Conservation (phyloP, 2,113 vertebrate species). For the Bubo bubo region DNA sequence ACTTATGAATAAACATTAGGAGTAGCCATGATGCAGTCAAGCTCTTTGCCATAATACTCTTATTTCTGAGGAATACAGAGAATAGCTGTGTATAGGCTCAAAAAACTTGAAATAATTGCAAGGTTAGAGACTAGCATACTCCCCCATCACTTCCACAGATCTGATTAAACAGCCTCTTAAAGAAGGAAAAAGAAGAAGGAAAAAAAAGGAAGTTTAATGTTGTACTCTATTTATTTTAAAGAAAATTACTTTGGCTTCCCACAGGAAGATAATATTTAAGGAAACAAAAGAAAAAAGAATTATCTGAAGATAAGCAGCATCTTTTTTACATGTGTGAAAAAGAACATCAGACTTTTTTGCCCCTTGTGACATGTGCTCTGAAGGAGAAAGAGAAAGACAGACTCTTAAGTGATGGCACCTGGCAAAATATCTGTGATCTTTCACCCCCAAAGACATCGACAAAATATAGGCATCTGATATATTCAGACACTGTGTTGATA, state of each 20-base stretch:
- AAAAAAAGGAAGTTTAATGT: not conserved
- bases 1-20: slow-evolving; percentile 46
- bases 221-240: slow-evolving; percentile 1
- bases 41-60: not conserved
- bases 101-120: not conserved
- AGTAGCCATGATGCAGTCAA: not conserved
- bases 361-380: not conserved
- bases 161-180: slow-evolving; percentile 23
- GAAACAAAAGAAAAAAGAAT: not conserved
- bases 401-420: not conserved
- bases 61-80: not conserved
- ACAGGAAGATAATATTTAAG: not conserved
- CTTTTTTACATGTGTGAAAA: not conserved
- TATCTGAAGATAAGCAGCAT: not conserved
- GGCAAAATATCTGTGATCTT: not conserved
- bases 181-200: not conserved
- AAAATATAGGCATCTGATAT: not conserved
- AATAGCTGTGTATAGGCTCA: not conserved
- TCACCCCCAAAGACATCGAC: not conserved
- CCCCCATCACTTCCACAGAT: not conserved
- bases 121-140: not conserved
- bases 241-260: slow-evolving; percentile 33
- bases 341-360: not conserved
- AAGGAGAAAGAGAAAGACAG: not conserved
- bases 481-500: not conserved